phyloP scores from a whole-genome alignment of 2,888 invertebrate species.

The Thymelicus acteon region DNA sequence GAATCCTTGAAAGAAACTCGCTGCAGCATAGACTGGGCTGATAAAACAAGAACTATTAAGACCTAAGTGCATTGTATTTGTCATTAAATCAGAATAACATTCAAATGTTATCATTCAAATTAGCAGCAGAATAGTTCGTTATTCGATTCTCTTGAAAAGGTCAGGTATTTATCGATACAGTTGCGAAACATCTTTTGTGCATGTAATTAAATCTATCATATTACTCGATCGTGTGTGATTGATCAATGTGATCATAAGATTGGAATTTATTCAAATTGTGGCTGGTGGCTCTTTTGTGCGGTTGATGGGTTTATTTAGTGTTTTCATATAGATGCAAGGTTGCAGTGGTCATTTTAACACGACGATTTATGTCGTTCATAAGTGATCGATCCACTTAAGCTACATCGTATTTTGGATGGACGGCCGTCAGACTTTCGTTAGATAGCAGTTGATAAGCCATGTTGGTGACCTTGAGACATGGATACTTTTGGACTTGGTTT shows the following conservation, averaged over 20 bases:
- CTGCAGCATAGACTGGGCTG: too few species aligned
- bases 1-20: too few species aligned
- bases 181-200: conserved; percentile 28
- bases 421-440: background rate
- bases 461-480: background rate
- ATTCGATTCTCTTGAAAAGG: conserved; percentile 22
- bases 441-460: background rate
- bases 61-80: background rate
- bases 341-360: background rate
- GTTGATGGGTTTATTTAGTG: background rate
- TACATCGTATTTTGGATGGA: too few species aligned
- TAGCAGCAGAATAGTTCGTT: conserved; percentile 1
- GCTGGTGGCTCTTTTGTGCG: background rate
- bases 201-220: conserved; percentile 20
- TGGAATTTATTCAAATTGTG: conserved; percentile 21
- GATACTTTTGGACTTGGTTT: too few species aligned
- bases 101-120: conserved; percentile 1
- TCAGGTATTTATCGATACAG: conserved; percentile 23
- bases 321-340: background rate
- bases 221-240: conserved; percentile 24
- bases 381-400: too few species aligned
- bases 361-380: background rate
- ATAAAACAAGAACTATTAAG: background rate
- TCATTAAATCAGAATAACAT: background rate
- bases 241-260: conserved; percentile 12